Conservation (phyloP, 2,797 vertebrate species). For the Lutjanus campechanus region DNA sequence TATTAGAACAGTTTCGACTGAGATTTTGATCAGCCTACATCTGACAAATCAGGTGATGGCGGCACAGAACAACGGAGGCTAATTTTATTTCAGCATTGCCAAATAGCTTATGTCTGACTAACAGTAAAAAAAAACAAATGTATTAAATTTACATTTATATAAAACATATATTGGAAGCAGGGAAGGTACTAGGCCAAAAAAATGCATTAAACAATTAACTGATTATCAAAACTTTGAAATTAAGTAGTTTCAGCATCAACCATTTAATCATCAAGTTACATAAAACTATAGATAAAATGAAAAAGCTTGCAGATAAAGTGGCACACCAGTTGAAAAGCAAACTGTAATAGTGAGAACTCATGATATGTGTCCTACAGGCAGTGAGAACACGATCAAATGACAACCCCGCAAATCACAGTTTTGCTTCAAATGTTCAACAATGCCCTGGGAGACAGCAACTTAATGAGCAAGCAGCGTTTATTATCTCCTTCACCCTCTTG, state of each 20-base stretch:
- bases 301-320: not conserved
- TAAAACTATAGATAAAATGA: not conserved
- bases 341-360: not conserved
- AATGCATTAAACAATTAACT: too few relatives aligned
- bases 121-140: too few relatives aligned
- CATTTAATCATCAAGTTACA: not conserved
- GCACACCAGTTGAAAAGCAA: not conserved
- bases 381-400: not conserved
- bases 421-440: slow-evolving; percentile 15
- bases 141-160: too few relatives aligned
- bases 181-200: too few relatives aligned
- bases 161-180: too few relatives aligned
- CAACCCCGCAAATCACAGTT: not conserved
- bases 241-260: not conserved
- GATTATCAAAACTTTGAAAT: too few relatives aligned
- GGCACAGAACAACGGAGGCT: too few relatives aligned
- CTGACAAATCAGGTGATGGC: too few relatives aligned
- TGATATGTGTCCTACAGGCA: not conserved
- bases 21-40: too few relatives aligned
- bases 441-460: not conserved
- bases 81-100: too few relatives aligned
- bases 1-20: too few relatives aligned
- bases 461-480: slow-evolving; percentile 13
- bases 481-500: slow-evolving; percentile 15
- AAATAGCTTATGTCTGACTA: too few relatives aligned